Evolutionary conservation across 2,113 vertebrate species (phyloP), one percentile per base, ranked within the genome.

Genomic region (Euleptes europaea): DNA sequence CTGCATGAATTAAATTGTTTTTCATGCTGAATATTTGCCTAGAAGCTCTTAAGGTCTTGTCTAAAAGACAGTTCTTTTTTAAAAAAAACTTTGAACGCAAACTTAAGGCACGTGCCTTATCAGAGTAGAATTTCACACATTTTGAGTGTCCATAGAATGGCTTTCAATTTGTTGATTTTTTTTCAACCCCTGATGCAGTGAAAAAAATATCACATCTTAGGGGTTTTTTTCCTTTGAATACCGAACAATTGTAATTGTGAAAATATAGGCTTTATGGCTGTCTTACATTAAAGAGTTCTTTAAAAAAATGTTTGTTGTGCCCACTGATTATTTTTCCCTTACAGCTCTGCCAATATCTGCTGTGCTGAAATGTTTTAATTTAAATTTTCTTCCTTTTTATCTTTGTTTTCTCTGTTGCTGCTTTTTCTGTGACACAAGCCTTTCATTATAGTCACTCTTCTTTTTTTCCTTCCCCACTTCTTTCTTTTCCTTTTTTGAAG

Each of bases 401-500:
- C 95, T 96, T 94, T 96, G 94, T 95, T 97, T 95, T 96, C 96
- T 97, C 95, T 95, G 95, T 96, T 95, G 95, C 95, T 95, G 94
- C 95, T 96, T 96, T 96, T 97, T 96, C 96, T 96, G 96, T 96
- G 96, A 96, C 96, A 96, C 95, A 88, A 95, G 94, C 94, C 96
- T 97, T 96, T 96, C 96, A 96, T 97, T 96, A 96, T 96, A 96
- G 95, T 96, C 95, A 96, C 96, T 94, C 95, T 96, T 94, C 95
- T 95, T 95, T 96, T 84, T 96, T 95, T 95, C 96, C 95, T 95
- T 95, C 95, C 96, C 95, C 95, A 96, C 95, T 96, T 97, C 95
- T 97, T 96, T 96, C 96, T 96, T 96, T 97, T 96, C 95, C 92
- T 96, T 96, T 95, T 97, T 97, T 96, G 95, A 97, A 99, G 99